phyloP scores from a whole-genome alignment of 2,797 vertebrate species.

The Ceryle rudis region DNA sequence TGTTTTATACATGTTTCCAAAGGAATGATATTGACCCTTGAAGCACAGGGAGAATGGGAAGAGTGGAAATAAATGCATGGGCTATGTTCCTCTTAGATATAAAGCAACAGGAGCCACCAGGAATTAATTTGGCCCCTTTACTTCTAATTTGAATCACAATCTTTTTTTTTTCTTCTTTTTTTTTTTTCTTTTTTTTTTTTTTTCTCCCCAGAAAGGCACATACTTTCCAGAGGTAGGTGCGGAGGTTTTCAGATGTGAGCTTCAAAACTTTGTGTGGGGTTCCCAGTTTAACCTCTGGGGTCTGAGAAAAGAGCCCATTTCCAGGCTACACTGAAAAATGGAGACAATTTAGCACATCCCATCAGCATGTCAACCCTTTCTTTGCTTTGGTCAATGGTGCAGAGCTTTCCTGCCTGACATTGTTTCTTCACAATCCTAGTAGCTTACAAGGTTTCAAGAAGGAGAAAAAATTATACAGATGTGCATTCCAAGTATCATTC shows the following conservation, averaged over 20 bases:
- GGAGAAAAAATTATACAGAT: constrained; percentile 9
- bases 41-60: background rate
- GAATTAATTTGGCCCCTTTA: background rate
- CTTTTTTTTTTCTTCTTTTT: background rate
- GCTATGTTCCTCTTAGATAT: background rate
- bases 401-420: background rate
- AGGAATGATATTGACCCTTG: background rate
- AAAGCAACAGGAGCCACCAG: background rate
- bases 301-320: background rate
- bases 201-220: background rate
- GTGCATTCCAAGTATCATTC: constrained; percentile 49
- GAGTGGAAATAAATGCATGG: background rate
- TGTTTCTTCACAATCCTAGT: constrained; percentile 1
- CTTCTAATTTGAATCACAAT: background rate
- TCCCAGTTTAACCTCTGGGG: background rate
- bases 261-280: background rate
- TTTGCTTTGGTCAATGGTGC: background rate
- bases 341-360: background rate
- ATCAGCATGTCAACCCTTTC: background rate
- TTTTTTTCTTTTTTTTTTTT: background rate
- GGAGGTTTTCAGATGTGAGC: background rate
- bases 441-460: background rate
- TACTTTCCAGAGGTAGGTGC: background rate
- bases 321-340: background rate
- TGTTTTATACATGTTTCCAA: background rate